phyloP scores from a whole-genome alignment of 1,140 invertebrate genomes.

The Bombus consobrinus region DNA sequence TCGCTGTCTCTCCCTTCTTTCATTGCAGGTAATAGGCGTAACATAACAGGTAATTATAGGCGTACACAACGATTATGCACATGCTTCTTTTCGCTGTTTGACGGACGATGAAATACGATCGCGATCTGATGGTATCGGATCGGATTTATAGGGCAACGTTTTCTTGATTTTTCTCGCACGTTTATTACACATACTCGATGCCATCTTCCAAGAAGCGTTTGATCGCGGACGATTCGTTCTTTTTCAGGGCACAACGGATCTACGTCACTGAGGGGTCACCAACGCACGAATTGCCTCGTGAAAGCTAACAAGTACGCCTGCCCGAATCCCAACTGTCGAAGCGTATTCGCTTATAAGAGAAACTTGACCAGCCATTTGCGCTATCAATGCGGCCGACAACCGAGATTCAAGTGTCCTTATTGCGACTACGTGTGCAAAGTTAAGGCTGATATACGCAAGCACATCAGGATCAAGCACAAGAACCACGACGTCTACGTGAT shows the following conservation, averaged over 20 bases:
- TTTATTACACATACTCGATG: background rate
- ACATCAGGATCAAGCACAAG: conserved; percentile 74
- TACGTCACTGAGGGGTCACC: background rate
- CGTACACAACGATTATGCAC: background rate
- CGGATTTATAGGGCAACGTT: background rate
- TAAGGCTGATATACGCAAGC: conserved; percentile 65
- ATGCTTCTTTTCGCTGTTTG: background rate
- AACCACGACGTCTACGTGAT: conserved; percentile 60
- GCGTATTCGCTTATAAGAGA: conserved; percentile 66
- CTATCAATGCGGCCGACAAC: conserved; percentile 83
- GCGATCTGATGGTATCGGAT: background rate
- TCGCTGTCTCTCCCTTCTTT: background rate
- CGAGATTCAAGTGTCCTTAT: conserved; percentile 82
- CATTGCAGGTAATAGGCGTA: background rate
- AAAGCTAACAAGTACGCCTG: conserved; percentile 34
- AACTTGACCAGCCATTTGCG: conserved; percentile 82
- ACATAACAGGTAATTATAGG: conserved; percentile 2
- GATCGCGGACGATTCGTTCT: conserved; percentile 47
- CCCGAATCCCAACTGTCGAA: conserved; percentile 76
- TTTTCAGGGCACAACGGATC: conserved; percentile 47
- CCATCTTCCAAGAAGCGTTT: background rate
- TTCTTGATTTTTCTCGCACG: background rate
- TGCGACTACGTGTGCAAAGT: conserved; percentile 73
- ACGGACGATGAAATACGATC: background rate
- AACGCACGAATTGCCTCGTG: background rate